phyloP scores from a whole-genome alignment of 2,113 vertebrate genomes.

The Apteryx owenii region DNA sequence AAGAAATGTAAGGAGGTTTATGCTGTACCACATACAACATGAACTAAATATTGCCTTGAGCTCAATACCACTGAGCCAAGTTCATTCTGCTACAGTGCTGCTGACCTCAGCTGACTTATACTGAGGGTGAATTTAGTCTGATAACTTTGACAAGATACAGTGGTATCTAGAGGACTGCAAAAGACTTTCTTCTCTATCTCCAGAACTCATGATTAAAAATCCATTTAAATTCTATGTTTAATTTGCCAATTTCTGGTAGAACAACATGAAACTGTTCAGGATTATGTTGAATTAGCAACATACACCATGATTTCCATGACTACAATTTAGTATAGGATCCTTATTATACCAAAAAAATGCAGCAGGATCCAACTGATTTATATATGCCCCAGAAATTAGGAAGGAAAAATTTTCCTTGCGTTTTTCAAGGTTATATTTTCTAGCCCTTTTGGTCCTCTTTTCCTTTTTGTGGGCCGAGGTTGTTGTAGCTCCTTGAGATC shows the following conservation, averaged over 20 bases:
- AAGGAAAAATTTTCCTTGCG: not conserved
- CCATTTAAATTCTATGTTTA: not conserved
- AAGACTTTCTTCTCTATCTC: not conserved
- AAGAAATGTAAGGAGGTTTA: not conserved
- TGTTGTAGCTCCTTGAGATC: not conserved
- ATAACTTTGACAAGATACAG: not conserved
- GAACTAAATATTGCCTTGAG: not conserved
- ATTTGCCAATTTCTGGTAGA: not conserved
- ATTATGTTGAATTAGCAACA: not conserved
- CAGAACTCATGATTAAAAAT: not conserved
- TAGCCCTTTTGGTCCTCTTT: not conserved
- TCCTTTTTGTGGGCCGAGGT: not conserved
- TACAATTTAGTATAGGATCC: not conserved
- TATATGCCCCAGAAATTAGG: not conserved
- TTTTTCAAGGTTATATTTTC: not conserved
- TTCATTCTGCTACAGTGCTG: not conserved
- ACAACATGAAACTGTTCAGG: not conserved
- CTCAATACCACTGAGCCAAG: not conserved
- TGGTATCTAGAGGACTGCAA: not conserved
- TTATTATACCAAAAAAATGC: not conserved
- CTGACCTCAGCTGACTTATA: not conserved
- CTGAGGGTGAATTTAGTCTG: not conserved
- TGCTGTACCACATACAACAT: not conserved
- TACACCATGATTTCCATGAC: not conserved
- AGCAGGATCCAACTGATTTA: not conserved